These are phyloP conservation scores for Acrossocheilus wenchowensis DNA, from an alignment of 2,797 vertebrate species.

Conservation along the genomic window DNA sequence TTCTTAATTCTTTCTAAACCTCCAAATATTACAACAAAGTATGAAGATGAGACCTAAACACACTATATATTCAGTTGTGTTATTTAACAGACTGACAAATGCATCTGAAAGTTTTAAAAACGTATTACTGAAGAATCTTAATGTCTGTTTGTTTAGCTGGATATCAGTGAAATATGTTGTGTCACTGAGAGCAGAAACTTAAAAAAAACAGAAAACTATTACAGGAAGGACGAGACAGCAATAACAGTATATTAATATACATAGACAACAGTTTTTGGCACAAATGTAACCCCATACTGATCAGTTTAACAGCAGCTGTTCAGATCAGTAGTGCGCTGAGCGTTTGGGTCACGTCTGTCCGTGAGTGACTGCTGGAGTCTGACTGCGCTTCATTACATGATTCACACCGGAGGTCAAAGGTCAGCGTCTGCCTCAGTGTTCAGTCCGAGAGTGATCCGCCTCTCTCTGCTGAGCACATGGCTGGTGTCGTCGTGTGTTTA, in stretches of 20 bases:
- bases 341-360: not conserved
- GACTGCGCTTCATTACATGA: not conserved
- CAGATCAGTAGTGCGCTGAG: not conserved
- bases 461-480: conserved; percentile 58
- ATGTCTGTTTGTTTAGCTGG: too few relatives aligned
- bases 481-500: conserved; percentile 68
- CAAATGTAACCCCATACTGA: not conserved
- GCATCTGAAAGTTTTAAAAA: too few relatives aligned
- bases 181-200: not conserved
- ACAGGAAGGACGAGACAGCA: too few relatives aligned
- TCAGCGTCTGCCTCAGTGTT: not conserved
- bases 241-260: not conserved
- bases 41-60: too few relatives aligned
- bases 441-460: not conserved
- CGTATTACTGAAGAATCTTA: too few relatives aligned
- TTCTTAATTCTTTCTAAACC: too few relatives aligned
- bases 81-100: too few relatives aligned
- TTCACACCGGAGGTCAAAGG: not conserved
- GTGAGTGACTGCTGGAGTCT: not conserved
- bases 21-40: too few relatives aligned
- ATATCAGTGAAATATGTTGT: too few relatives aligned
- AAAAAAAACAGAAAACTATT: not conserved
- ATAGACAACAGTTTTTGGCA: too few relatives aligned
- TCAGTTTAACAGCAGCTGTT: not conserved
- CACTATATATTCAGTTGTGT: too few relatives aligned